Evolutionary conservation across 1,140 invertebrate species (phyloP), one percentile per base, ranked within the genome.

Genomic region (Propsilocerus akamusi): DNA sequence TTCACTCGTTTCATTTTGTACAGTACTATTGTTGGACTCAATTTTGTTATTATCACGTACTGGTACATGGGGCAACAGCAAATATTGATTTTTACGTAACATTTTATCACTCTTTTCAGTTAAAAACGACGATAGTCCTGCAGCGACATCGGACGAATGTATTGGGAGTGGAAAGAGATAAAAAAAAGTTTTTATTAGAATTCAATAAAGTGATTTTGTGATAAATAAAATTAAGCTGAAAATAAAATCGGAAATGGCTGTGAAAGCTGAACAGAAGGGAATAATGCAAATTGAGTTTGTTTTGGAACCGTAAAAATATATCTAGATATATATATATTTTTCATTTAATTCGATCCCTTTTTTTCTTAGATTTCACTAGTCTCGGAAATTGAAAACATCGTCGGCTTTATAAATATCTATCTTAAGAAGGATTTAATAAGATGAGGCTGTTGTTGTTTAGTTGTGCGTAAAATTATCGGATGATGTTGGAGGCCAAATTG

Each of bases 81-180:
- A 41, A 20, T 41, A 41, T 41, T 41, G 34, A 41, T 41, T 41
- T 41, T 17, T 41, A 41, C 34, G 14, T 41, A 41, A 41, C 34
- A 41, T 41, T 41, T 41, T 41, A 41, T 17, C 22, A 41, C 8
- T 41, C 22, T 41, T 41, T 20, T 41, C 34, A 5, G 14, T 20
- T 41, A 17, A 7, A 20, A 41, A 41, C 10, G 34, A 20, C 22
- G 34, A 41, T 41, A 41, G 22, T 22, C 34, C 34, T 41, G 14
- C n/a, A n/a, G n/a, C 6, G 3, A 37, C 11, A 41, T 41, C 14
- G 28, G 2, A n/a, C n/a, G n/a, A n/a, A n/a, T n/a, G n/a, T n/a
- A 12, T 12, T 30, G 34, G n/a, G 14, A 5, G 14, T 1, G 22
- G 17, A 20, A 41, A 22, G 22, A 20, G 34, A 20, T 17, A 37